Base-by-base conservation (phyloP, 2,888 invertebrate species). In the Pseudococcus viburni region DNA sequence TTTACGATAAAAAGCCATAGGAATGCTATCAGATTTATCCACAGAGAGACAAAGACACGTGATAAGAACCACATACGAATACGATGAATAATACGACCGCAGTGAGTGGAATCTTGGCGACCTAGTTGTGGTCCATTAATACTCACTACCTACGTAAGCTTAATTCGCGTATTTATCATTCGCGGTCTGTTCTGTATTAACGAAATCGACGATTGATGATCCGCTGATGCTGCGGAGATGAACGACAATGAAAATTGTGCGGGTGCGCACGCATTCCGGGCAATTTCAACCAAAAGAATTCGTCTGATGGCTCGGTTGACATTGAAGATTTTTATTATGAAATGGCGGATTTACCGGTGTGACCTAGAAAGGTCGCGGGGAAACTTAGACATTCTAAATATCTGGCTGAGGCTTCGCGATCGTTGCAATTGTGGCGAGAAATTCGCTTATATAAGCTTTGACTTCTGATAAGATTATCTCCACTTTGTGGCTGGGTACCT, bases 351-450 rank as follows among this genome's bases (percentile, higher is more conserved):
- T 73, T 39, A 15, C 73, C 17, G 73, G 7, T 15, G 33, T 73
- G 73, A 73, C 73, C 73, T 73, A 73, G 73, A 73, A 73, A 73
- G 73, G 73, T 73, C 73, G 73, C 33, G 73, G 73, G 39, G 39
- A 39, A 73, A 33, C 33, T 73, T 73, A 6, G 12, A 5, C 33
- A 73, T 33, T 12, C 33, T 17, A 73, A 73, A 33, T 73, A 33
- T 26, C 64, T 64, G 42, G 0, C 55, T 22, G 64, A 22, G 9
- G 9, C 19, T 22, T 1, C 64, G 22, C 19, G 64, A 9, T 19
- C 64, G 22, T 19, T 55, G n/a, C 7, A 15, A n/a, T 55, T n/a
- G n/a, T 55, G 17, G n/a, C 55, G 11, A 64, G 1, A 64, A 64
- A 64, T 64, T 64, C 22, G 22, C 64, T 64, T 64, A 22, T 64